Conservation (phyloP, 1,140 invertebrate genomes). For the Linepithema humile region DNA sequence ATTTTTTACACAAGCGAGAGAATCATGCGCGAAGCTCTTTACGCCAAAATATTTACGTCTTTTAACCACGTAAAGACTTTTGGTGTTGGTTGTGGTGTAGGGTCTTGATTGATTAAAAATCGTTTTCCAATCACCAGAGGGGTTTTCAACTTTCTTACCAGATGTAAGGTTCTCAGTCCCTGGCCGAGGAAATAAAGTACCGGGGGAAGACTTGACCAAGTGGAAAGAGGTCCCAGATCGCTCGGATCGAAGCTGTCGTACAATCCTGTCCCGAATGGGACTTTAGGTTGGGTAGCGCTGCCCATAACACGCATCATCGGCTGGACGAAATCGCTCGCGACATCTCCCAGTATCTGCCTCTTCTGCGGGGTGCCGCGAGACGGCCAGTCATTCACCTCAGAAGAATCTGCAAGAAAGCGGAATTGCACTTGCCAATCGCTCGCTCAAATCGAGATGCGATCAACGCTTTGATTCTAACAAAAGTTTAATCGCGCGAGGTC, state of each 20-base stretch:
- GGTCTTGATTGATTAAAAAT: not conserved
- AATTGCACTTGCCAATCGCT: not conserved
- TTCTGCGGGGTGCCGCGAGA: slow-evolving; percentile 12
- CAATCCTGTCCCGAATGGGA: not conserved
- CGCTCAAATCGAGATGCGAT: not conserved
- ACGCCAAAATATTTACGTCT: not conserved
- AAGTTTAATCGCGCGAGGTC: not conserved
- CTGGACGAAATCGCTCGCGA: not conserved
- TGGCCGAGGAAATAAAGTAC: not conserved
- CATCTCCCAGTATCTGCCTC: not conserved
- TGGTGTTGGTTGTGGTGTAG: not conserved
- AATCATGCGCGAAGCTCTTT: not conserved
- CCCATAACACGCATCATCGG: not conserved
- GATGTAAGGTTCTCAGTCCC: not conserved
- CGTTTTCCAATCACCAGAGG: not conserved
- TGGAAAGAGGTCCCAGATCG: too few species aligned
- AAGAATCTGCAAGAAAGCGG: not conserved
- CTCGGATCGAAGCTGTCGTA: not conserved
- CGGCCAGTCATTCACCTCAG: not conserved
- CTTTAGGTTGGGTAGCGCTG: not conserved
- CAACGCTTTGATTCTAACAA: not conserved
- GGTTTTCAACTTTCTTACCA: slow-evolving; percentile 28
- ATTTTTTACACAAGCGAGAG: not conserved
- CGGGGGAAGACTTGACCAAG: not conserved
- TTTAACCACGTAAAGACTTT: not conserved